Conservation (phyloP, 2,113 vertebrate genomes). For the Cricetomys ansorgei region DNA sequence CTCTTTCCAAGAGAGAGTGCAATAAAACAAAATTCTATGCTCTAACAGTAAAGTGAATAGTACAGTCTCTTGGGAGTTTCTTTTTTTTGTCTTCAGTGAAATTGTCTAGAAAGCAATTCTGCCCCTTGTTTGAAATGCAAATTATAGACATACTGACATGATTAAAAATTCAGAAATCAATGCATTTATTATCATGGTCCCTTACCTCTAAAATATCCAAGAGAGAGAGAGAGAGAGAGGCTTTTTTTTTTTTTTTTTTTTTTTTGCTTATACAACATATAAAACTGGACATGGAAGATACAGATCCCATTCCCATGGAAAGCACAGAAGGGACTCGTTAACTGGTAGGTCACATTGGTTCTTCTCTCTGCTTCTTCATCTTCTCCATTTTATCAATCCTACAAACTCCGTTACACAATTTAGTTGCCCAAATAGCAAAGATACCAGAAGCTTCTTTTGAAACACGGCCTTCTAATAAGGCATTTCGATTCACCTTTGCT, state of each 20-base stretch:
- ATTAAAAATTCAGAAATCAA: neutral
- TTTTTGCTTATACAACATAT: neutral
- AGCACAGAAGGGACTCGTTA: neutral
- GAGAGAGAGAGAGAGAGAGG: neutral
- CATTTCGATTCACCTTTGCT: conserved; percentile 37
- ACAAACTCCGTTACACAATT: conserved; percentile 22
- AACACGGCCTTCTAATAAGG: conserved; percentile 45
- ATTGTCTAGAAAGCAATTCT: neutral
- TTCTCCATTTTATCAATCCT: neutral
- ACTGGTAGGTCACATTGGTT: neutral
- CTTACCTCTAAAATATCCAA: neutral
- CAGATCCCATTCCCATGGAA: neutral
- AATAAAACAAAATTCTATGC: neutral
- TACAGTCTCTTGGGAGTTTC: neutral
- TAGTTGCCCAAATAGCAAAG: neutral
- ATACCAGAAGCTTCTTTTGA: conserved; percentile 50
- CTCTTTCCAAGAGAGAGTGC: conserved; percentile 5
- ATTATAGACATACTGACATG: neutral
- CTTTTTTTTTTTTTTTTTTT: neutral
- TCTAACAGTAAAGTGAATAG: neutral
- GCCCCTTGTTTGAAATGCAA: neutral
- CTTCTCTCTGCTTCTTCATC: neutral
- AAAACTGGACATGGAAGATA: neutral
- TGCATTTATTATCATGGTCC: neutral
- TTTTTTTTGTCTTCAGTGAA: neutral